Percentiles rank a stretch among this genome's conserved stretches.
Conservation (phyloP, 2,797 vertebrate genomes). For the Ispidina lecontei region DNA sequence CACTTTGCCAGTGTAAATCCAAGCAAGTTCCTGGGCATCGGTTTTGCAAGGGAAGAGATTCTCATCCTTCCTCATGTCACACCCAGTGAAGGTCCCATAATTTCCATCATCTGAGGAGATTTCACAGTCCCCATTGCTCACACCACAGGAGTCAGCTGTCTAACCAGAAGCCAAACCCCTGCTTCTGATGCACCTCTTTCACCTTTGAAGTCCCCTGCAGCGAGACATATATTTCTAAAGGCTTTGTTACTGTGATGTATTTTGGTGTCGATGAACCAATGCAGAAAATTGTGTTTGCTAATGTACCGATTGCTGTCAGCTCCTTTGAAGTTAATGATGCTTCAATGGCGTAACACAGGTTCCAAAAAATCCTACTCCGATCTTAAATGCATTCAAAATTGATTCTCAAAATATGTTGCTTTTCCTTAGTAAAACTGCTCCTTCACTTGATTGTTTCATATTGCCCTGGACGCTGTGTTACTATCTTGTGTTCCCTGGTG, state of each 20-base stretch:
- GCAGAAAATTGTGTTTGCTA: not conserved
- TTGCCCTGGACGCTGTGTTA: not conserved
- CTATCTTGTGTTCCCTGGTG: fast-evolving
- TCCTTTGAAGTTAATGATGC: not conserved
- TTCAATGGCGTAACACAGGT: not conserved
- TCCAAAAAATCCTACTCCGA: not conserved
- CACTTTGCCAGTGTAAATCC: not conserved
- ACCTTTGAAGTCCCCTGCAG: not conserved
- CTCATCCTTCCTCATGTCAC: not conserved
- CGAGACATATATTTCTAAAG: not conserved
- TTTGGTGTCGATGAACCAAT: fast-evolving
- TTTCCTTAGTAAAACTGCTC: not conserved
- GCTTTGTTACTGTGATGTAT: not conserved
- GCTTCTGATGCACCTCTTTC: not conserved
- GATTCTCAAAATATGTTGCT: not conserved
- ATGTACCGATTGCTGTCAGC: fast-evolving
- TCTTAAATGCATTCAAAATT: not conserved
- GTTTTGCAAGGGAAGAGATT: not conserved
- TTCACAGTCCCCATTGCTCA: not conserved
- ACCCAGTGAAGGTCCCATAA: not conserved
- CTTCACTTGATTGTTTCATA: fast-evolving
- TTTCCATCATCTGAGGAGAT: not conserved
- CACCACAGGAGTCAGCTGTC: not conserved
- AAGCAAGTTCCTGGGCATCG: not conserved
- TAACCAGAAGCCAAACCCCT: not conserved